Conservation (phyloP, 2,888 invertebrate genomes). For the Aspidiotus rigidus region DNA sequence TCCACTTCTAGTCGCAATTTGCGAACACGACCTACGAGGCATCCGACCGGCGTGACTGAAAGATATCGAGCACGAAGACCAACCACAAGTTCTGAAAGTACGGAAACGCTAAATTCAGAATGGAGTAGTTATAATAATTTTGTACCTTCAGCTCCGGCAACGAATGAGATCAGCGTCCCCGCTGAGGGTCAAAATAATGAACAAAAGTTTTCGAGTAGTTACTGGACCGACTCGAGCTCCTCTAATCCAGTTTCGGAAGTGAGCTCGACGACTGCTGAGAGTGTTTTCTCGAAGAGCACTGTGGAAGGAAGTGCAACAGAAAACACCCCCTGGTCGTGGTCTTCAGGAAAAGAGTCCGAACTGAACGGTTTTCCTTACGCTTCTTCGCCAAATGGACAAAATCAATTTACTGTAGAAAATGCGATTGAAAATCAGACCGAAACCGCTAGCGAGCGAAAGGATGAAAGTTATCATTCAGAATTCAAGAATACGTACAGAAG, state of each 20-base stretch:
- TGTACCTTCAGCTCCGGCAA: constrained; percentile 36
- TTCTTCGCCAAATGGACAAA: neutral
- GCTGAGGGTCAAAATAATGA: constrained; percentile 32
- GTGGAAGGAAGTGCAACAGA: constrained; percentile 15
- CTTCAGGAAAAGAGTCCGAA: neutral
- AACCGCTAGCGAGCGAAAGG: neutral
- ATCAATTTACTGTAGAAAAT: constrained; percentile 12
- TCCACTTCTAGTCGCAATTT: constrained; percentile 28
- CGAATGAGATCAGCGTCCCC: constrained; percentile 36
- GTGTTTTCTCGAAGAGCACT: constrained; percentile 11
- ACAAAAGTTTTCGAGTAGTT: constrained; percentile 30
- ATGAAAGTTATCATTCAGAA: neutral
- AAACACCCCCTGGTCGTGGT: neutral
- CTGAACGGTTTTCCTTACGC: neutral
- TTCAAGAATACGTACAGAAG: neutral
- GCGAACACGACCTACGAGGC: constrained; percentile 29
- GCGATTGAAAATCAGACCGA: constrained; percentile 3
- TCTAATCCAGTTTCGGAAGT: constrained; percentile 39
- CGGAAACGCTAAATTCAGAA: constrained; percentile 35
- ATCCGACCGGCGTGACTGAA: constrained; percentile 30
- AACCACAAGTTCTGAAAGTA: constrained; percentile 40
- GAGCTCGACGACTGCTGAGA: constrained; percentile 34
- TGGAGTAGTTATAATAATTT: constrained; percentile 32
- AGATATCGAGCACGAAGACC: constrained; percentile 37
- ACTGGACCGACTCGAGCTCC: constrained; percentile 38